Base-by-base conservation (phyloP, 2,888 invertebrate species). In the Melanchra persicariae region DNA sequence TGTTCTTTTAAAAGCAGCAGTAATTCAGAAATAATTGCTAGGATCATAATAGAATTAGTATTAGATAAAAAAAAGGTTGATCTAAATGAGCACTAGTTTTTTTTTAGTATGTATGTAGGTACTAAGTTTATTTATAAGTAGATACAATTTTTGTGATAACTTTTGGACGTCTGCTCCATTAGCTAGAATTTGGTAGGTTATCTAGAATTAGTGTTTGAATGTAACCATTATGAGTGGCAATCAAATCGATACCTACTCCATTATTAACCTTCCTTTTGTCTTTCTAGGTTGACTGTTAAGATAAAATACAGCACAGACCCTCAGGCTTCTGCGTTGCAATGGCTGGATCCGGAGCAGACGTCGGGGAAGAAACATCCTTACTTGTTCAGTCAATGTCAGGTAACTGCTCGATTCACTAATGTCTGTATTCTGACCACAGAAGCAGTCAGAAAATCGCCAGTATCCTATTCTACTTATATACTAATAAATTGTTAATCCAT, bases 291-390 rank as follows among this genome's bases (percentile, higher is more conserved):
- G 79, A 94, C 94, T 77, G 91, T 97, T 60, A 94, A 93, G 82
- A 97, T 99, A 84, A 95, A 97, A 66, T 99, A 99, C 93, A 97
- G 97, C 87, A 98, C 98, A 0, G 96, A 97, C 19, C 97, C 98
- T 1, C 93, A 96, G n/a, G 98, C 98, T 0, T 97, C 98, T 63
- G 99, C 98, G 0, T 94, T 99, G 64, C 99, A 99, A 92, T 99
- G 99, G 99, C 93, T 99, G 78, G 97, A 97, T 30, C 97, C 98
- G 0, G 97, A 97, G 81, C 99, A 99, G 94, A 99, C 99, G 0
- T 97, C 98, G 15, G 99, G 99, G 71, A 98, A 98, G 90, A 96
- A 97, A 83, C 97, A 98, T 89, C 99, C 99, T 0, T 99, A 98
- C 89, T 93, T 99, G 87, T 98, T 98, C 93, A 98, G 98, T 80